Evolutionary conservation across 2,888 invertebrate species (phyloP), one percentile per base, ranked within the genome.

Genomic region (Folsomia candida): DNA sequence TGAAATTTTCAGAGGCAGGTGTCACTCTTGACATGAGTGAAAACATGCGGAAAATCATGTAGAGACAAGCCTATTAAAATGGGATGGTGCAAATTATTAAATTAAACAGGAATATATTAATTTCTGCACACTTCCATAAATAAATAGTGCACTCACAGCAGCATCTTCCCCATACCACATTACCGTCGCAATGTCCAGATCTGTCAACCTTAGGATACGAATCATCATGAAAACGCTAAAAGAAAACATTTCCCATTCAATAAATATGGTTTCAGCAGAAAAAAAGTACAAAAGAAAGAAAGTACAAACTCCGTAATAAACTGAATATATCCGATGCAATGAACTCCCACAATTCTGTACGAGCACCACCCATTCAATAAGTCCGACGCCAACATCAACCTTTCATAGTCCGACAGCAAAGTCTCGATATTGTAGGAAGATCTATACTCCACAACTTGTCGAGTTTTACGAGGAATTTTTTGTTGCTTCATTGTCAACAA

Each of bases 201-300:
- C 69, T 18, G 64, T 51, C 3, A 65, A 28, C 26, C 59, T 64
- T 25, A 69, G 25, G 9, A 69, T 18, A 18, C 65, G 69, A 26
- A 65, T 69, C 65, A 65, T 69, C 69, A 69, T 69, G 54, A 69
- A 69, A 20, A 69, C 59, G 24, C 20, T 22, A 6, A 57, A 63
- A 54, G 63, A 57, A 28, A 69, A 69, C 63, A 63, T 62, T 25
- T 57, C 37, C 54, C 63, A 69, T 1, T 62, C 68, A 22, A 51
- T 68, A 18, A 62, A 51, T n/a, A n/a, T n/a, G n/a, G n/a, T n/a
- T n/a, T n/a, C n/a, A n/a, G n/a, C n/a, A n/a, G n/a, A n/a, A n/a
- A n/a, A n/a, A n/a, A n/a, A n/a, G n/a, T n/a, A n/a, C n/a, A n/a
- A n/a, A n/a, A n/a, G n/a, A n/a, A n/a, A n/a, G n/a, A n/a, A n/a